Evolutionary conservation across 2,888 invertebrate species (phyloP).

Genomic region (Orthonychiurus folsomi): DNA sequence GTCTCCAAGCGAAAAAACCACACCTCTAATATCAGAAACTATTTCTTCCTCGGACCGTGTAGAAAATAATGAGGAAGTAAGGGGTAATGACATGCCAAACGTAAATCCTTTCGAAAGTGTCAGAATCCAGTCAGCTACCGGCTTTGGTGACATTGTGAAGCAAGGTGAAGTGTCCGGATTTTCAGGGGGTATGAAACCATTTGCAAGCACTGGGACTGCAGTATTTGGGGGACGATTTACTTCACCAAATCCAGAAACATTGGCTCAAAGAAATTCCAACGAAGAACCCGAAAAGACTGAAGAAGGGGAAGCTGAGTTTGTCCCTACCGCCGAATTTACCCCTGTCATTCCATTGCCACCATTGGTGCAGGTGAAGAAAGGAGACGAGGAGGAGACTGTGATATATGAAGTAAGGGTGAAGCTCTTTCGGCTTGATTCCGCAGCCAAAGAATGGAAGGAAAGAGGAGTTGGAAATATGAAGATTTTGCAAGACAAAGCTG

Average conservation of each 20-base stretch:
- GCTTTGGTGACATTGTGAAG: background rate
- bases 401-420: constrained; percentile 73
- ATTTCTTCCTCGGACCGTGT: too few relatives aligned
- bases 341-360: constrained; percentile 83
- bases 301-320: constrained; percentile 64
- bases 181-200: background rate
- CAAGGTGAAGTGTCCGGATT: background rate
- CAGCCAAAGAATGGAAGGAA: constrained; percentile 83
- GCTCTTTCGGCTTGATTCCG: constrained; percentile 59
- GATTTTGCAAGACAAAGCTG: constrained; percentile 63
- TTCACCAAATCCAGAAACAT: constrained; percentile 24
- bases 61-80: background rate
- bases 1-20: background rate
- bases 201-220: background rate
- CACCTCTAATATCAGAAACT: too few relatives aligned
- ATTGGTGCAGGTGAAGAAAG: constrained; percentile 58
- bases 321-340: constrained; percentile 76
- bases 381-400: constrained; percentile 76
- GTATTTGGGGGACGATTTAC: background rate
- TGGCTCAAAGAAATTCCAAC: constrained; percentile 81
- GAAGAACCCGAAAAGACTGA: constrained; percentile 75
- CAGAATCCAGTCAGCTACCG: background rate
- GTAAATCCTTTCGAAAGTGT: background rate
- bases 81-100: background rate
- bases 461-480: constrained; percentile 86